These are phyloP conservation scores for Melanotaenia trifasciata DNA, from an alignment of 2,797 vertebrate species.

Conservation along the genomic window DNA sequence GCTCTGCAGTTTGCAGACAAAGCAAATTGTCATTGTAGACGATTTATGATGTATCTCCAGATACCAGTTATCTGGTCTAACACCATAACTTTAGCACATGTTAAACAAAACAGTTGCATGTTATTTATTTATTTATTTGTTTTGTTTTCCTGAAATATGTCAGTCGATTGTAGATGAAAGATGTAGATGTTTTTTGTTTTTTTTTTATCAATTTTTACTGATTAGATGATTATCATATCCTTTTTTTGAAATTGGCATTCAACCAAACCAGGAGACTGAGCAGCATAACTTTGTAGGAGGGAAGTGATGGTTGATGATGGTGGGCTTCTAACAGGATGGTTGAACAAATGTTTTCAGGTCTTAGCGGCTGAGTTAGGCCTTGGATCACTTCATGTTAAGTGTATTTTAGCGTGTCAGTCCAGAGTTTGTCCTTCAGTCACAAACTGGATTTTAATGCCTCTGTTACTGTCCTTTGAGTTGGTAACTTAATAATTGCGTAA, in stretches of 20 bases:
- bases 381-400: constrained; percentile 13
- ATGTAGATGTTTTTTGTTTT: not conserved
- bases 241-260: too few species aligned
- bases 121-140: not conserved
- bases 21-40: constrained; percentile 47
- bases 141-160: not conserved
- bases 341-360: too few species aligned
- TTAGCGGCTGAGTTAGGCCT: not conserved
- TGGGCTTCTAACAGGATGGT: too few species aligned
- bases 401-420: not conserved
- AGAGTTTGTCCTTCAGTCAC: not conserved
- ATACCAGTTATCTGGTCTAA: constrained; percentile 26
- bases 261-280: not conserved
- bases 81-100: not conserved
- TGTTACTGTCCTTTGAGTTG: constrained; percentile 13
- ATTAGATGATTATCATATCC: not conserved
- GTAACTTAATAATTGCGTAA: constrained; percentile 28
- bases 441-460: not conserved
- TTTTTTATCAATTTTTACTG: not conserved
- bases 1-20: constrained; percentile 31
- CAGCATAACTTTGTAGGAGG: too few species aligned
- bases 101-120: not conserved
- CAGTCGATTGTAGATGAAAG: not conserved
- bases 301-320: too few species aligned
- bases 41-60: constrained; percentile 39